phyloP scores from a whole-genome alignment of 92 coral and sea anemone genomes.

The Muricea muricata region DNA sequence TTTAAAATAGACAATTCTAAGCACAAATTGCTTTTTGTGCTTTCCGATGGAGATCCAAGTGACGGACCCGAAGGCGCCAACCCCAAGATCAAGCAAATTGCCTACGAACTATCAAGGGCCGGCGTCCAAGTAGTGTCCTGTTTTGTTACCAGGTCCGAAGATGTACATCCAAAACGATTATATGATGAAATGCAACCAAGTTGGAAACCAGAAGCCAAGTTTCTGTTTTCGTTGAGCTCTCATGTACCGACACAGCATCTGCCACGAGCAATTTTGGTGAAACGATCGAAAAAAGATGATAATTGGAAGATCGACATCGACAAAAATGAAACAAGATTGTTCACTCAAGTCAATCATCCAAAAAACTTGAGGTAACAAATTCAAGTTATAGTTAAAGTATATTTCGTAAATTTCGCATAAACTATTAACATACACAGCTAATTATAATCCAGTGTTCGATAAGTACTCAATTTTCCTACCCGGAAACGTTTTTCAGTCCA shows the following conservation, averaged over 20 bases:
- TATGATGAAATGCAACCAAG: background rate
- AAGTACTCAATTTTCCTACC: too few relatives aligned
- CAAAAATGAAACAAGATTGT: conserved; percentile 14
- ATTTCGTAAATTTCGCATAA: too few relatives aligned
- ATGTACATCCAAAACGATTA: background rate
- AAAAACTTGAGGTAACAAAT: background rate
- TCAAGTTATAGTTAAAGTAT: too few relatives aligned
- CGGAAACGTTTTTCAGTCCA: too few relatives aligned
- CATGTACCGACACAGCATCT: background rate
- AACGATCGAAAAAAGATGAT: too few relatives aligned
- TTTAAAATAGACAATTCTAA: background rate
- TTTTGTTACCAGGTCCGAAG: conserved; percentile 33
- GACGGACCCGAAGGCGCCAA: background rate
- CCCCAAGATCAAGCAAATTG: background rate
- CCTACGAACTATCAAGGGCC: background rate
- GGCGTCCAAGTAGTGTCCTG: conserved; percentile 62
- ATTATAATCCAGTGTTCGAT: too few relatives aligned
- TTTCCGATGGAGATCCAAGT: conserved; percentile 26
- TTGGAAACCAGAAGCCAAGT: background rate
- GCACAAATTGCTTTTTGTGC: conserved; percentile 2
- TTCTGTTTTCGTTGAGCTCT: conserved; percentile 59
- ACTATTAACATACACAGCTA: too few relatives aligned
- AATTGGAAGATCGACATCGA: conserved; percentile 7
- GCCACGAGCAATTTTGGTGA: conserved; percentile 5
- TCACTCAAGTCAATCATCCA: conserved; percentile 26